phyloP scores from a whole-genome alignment of 2,888 invertebrate species.

The Baccha elongata region DNA sequence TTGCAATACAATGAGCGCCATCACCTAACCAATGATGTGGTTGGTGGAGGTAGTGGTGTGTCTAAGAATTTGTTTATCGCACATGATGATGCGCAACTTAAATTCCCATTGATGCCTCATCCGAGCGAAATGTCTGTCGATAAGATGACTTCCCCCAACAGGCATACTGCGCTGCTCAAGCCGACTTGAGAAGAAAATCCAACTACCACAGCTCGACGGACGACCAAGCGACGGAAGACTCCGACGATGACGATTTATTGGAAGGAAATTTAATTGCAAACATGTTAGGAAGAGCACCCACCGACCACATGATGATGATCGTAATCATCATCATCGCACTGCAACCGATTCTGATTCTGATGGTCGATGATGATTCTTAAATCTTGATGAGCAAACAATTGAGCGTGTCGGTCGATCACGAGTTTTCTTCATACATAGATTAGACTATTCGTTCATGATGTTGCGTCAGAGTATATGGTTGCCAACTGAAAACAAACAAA shows the following conservation, averaged over 20 bases:
- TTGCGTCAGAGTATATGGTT: not conserved
- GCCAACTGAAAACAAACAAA: not conserved
- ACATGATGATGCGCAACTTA: conserved; percentile 65
- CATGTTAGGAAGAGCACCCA: conserved; percentile 64
- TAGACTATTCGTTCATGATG: conserved; percentile 1
- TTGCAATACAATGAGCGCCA: conserved; percentile 49
- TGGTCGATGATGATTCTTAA: conserved; percentile 45
- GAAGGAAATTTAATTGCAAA: conserved; percentile 67
- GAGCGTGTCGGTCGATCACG: conserved; percentile 72
- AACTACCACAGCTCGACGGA: not conserved
- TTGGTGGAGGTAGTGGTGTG: conserved; percentile 43
- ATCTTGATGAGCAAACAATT: conserved; percentile 66
- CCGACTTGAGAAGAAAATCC: not conserved
- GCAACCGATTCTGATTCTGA: conserved; percentile 62
- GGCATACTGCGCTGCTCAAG: not conserved
- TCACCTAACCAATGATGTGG: conserved; percentile 26
- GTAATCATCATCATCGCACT: conserved; percentile 16
- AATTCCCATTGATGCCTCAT: conserved; percentile 51
- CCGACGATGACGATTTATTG: conserved; percentile 66
- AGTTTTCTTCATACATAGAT: conserved; percentile 47
- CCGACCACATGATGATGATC: conserved; percentile 50
- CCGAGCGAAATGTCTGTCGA: conserved; percentile 44
- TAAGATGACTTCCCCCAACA: conserved; percentile 52
- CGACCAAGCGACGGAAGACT: conserved; percentile 11
- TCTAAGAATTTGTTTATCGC: conserved; percentile 68